phyloP scores from a whole-genome alignment of 2,888 invertebrate species.

The Pheosia tremula region DNA sequence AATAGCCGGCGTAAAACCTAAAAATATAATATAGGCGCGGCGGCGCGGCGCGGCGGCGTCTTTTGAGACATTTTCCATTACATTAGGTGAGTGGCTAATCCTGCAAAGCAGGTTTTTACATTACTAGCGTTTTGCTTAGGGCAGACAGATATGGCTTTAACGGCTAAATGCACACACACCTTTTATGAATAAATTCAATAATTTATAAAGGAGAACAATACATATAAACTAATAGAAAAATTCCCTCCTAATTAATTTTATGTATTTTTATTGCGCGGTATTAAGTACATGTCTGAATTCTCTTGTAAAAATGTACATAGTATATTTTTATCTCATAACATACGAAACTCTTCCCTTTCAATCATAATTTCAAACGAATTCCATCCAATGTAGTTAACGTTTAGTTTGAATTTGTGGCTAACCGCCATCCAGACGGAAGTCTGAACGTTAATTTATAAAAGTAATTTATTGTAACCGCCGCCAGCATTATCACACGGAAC shows the following conservation, averaged over 20 bases:
- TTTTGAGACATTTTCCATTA: slow-evolving; percentile 70
- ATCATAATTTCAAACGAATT: slow-evolving; percentile 6
- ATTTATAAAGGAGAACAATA: too few relatives aligned
- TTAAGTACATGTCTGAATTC: too few relatives aligned
- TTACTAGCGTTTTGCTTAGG: neutral
- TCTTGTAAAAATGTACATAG: slow-evolving; percentile 10
- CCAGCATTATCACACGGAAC: slow-evolving; percentile 20
- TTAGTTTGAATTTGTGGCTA: slow-evolving; percentile 33
- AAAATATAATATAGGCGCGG: slow-evolving; percentile 49
- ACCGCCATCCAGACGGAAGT: slow-evolving; percentile 32
- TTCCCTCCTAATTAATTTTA: too few relatives aligned
- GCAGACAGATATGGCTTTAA: neutral
- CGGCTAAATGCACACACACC: neutral
- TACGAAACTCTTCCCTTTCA: slow-evolving; percentile 10
- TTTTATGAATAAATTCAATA: neutral
- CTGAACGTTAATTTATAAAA: slow-evolving; percentile 34
- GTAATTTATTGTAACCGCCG: slow-evolving; percentile 39
- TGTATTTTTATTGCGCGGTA: too few relatives aligned
- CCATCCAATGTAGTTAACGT: slow-evolving; percentile 22
- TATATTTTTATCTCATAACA: slow-evolving; percentile 12
- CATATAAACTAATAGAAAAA: too few relatives aligned
- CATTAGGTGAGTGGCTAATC: slow-evolving; percentile 69
- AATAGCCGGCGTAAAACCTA: slow-evolving; percentile 36
- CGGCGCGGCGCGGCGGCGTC: slow-evolving; percentile 32
- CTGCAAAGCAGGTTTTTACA: slow-evolving; percentile 51